These are phyloP conservation scores for Drosophila jambulina DNA, from an alignment of 1,140 invertebrate species.

Conservation along the genomic window DNA sequence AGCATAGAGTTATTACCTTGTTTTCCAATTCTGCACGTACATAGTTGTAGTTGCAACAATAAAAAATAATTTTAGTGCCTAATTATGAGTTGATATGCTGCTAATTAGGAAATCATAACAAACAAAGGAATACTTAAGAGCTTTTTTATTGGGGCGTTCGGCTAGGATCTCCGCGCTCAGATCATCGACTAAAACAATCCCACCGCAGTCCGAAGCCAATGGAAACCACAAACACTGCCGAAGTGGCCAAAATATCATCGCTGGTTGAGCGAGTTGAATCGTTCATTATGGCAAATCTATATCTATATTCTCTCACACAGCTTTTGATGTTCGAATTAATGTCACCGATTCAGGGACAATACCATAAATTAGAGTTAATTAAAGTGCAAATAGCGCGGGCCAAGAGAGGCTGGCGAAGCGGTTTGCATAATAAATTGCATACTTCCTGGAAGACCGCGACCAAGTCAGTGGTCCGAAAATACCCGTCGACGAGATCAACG, in stretches of 20 bases:
- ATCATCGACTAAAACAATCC: conserved; percentile 43
- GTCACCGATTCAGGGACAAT: conserved; percentile 55
- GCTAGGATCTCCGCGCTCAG: conserved; percentile 35
- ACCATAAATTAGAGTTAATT: conserved; percentile 76
- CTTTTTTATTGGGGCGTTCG: conserved; percentile 46
- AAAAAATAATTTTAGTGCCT: conserved; percentile 62
- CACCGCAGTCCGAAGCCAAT: not conserved
- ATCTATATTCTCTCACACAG: conserved; percentile 27
- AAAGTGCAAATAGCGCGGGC: conserved; percentile 40
- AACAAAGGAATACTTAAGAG: conserved; percentile 33
- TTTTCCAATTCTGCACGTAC: conserved; percentile 54
- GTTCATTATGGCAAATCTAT: conserved; percentile 18
- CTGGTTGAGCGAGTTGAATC: conserved; percentile 51
- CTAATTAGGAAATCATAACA: conserved; percentile 68
- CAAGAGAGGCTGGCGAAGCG: conserved; percentile 21
- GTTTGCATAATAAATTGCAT: conserved; percentile 76
- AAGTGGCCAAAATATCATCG: conserved; percentile 15
- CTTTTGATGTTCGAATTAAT: conserved; percentile 37
- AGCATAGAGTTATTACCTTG: conserved; percentile 64
- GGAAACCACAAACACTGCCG: conserved; percentile 1
- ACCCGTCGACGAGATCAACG: conserved; percentile 62
- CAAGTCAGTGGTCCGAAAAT: conserved; percentile 55
- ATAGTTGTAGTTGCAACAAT: conserved; percentile 33
- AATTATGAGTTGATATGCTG: conserved; percentile 72
- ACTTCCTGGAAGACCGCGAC: conserved; percentile 69